A percentile compares a stretch with the other conserved stretches of the same genome.
These are phyloP conservation scores for Physella acuta DNA, from an alignment of 1,140 invertebrate species.

Conservation along the genomic window DNA sequence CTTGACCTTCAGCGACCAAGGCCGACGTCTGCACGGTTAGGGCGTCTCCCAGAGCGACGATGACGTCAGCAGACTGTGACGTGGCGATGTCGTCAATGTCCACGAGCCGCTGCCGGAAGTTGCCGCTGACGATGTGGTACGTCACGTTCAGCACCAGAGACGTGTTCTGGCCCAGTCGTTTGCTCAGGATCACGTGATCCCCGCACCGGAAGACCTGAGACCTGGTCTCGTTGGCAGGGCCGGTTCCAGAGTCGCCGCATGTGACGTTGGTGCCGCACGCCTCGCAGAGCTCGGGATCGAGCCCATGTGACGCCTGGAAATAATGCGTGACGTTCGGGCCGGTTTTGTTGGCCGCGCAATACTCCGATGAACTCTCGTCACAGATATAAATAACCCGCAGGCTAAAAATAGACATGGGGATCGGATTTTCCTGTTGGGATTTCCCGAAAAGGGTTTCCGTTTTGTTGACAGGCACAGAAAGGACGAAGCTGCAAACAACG, in stretches of 20 bases:
- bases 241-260: background rate
- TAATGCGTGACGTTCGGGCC: background rate
- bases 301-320: background rate
- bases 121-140: background rate
- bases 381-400: background rate
- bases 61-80: conserved; percentile 1
- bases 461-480: background rate
- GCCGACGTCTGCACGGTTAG: conserved; percentile 3
- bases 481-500: background rate
- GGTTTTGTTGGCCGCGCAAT: background rate
- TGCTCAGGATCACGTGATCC: background rate
- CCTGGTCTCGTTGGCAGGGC: no score
- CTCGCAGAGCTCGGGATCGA: background rate
- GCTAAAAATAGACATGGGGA: background rate
- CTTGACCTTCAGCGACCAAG: conserved; percentile 2
- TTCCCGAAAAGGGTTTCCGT: background rate
- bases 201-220: background rate
- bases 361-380: background rate
- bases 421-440: background rate
- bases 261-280: background rate
- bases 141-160: background rate
- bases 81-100: background rate
- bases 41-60: conserved; percentile 2
- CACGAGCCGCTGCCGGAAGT: background rate
- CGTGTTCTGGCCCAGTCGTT: background rate